These are phyloP conservation scores for Plecotus auritus DNA, from an alignment of 2,113 vertebrate species.

Conservation along the genomic window DNA sequence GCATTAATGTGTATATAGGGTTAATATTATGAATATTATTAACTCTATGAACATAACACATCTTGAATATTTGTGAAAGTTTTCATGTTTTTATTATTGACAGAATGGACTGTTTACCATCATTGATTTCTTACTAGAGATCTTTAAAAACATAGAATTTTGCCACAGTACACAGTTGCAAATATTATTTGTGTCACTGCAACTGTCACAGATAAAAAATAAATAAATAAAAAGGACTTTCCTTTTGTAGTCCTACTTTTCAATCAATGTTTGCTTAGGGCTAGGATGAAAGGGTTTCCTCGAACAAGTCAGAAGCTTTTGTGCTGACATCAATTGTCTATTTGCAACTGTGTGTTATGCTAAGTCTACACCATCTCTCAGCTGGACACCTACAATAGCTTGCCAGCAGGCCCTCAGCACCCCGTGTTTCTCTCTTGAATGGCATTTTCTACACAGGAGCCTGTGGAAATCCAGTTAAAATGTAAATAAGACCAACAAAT, in stretches of 20 bases:
- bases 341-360: slow-evolving; percentile 48
- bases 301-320: slow-evolving; percentile 33
- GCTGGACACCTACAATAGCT: background rate
- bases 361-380: slow-evolving; percentile 33
- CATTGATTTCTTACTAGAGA: slow-evolving; percentile 72
- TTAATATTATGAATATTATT: slow-evolving; percentile 59
- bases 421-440: background rate
- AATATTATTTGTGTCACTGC: slow-evolving; percentile 45
- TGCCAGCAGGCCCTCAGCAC: background rate
- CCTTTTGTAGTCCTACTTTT: slow-evolving; percentile 42
- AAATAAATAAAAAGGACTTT: slow-evolving; percentile 24
- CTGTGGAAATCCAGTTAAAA: background rate
- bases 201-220: slow-evolving; percentile 40
- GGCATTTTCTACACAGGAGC: background rate
- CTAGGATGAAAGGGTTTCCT: slow-evolving; percentile 4
- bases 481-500: background rate
- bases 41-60: slow-evolving; percentile 59
- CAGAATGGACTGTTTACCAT: slow-evolving; percentile 49
- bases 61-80: slow-evolving; percentile 60
- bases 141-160: slow-evolving; percentile 73
- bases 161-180: slow-evolving; percentile 54
- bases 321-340: slow-evolving; percentile 49
- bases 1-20: background rate
- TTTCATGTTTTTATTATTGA: slow-evolving; percentile 62
- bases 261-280: slow-evolving; percentile 58